A percentile compares a stretch with the other conserved stretches of the same genome.
phyloP scores from a whole-genome alignment of 2,113 vertebrate species.

The Tapirus terrestris region DNA sequence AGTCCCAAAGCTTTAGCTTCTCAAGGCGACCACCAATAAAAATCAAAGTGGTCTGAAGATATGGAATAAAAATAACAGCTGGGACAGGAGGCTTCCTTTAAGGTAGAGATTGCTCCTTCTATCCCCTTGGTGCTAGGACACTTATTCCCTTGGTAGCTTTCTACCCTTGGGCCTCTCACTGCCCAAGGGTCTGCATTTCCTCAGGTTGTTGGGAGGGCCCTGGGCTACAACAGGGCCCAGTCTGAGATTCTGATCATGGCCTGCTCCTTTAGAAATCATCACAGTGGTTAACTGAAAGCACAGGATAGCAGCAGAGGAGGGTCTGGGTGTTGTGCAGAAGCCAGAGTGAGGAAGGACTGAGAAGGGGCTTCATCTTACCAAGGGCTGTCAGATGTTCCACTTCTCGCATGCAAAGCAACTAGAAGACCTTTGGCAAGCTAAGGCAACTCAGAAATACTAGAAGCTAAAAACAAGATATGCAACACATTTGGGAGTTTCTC shows the following conservation, averaged over 20 bases:
- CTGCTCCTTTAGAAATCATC: neutral
- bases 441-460: conserved; percentile 62
- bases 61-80: neutral
- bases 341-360: neutral
- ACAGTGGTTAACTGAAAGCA: neutral
- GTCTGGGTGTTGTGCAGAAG: neutral
- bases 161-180: neutral
- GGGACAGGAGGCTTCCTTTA: neutral
- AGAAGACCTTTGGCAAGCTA: conserved; percentile 53
- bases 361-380: neutral
- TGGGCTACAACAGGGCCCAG: neutral
- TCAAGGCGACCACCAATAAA: neutral
- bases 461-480: conserved; percentile 68
- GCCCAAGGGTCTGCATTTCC: neutral
- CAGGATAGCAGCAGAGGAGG: neutral
- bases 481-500: conserved; percentile 60
- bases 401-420: conserved; percentile 58
- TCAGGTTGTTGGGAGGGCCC: neutral
- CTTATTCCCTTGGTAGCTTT: neutral
- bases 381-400: neutral
- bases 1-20: neutral
- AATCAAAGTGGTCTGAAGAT: neutral
- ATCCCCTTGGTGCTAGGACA: neutral
- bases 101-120: neutral
- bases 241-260: neutral